These are phyloP conservation scores for Leuciscus waleckii DNA, from an alignment of 2,797 vertebrate species.

Conservation along the genomic window DNA sequence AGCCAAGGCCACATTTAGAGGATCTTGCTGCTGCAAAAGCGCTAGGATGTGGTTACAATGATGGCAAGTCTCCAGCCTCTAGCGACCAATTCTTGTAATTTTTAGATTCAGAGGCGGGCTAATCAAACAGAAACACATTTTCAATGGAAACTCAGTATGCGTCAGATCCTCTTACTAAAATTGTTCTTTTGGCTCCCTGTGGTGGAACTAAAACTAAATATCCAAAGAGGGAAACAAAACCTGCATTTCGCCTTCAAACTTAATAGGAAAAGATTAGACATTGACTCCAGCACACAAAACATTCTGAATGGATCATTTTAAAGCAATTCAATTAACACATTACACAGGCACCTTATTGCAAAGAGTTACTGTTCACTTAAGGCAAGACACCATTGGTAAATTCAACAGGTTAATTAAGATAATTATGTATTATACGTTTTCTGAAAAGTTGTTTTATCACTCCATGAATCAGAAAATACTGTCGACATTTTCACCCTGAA, in stretches of 20 bases:
- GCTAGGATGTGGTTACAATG: constrained; percentile 60
- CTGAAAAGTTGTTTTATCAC: not conserved
- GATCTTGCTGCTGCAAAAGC: constrained; percentile 29
- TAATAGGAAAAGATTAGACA: not conserved
- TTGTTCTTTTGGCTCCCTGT: not conserved
- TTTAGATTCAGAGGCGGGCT: constrained; percentile 44
- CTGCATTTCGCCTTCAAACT: not conserved
- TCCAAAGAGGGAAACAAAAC: not conserved
- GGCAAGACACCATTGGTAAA: not conserved
- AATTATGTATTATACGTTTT: not conserved
- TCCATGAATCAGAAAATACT: not conserved
- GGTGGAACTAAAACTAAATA: not conserved
- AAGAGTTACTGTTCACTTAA: not conserved
- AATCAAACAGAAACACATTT: constrained; percentile 22
- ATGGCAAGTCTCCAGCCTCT: constrained; percentile 28
- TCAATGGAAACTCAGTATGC: constrained; percentile 46
- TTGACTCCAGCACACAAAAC: not conserved
- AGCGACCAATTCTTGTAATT: constrained; percentile 42
- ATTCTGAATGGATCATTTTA: not conserved
- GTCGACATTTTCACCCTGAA: not conserved
- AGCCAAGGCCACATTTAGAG: not conserved
- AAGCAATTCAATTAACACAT: not conserved
- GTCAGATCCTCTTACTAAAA: constrained; percentile 39
- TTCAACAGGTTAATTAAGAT: not conserved
- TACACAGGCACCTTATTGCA: not conserved